Evolutionary conservation across 2,888 invertebrate species (phyloP), one percentile per base, ranked within the genome.

Genomic region (Brachyptera risi): DNA sequence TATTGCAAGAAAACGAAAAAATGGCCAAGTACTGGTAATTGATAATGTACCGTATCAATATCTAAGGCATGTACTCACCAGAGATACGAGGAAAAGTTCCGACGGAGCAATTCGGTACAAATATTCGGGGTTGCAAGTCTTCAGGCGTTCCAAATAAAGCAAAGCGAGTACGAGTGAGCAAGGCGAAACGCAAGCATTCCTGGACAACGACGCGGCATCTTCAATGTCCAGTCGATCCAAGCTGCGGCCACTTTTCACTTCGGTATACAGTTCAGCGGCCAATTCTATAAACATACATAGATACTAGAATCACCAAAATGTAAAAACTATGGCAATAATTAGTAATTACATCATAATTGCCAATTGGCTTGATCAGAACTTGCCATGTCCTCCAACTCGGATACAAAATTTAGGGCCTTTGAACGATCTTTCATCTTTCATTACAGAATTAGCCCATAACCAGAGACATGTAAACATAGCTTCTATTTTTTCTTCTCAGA

Each of bases 121-220:
- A 76, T 95, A 96, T 67, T 88, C 86, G 0, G 91, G 88, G 78
- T 93, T 90, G 69, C 83, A 81, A 64, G 81, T 80, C 73, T 90
- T 87, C 59, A 98, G 82, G 66, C 96, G 84, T 78, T 97, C 96
- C 69, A 97, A 81, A 77, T 98, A 98, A 47, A 97, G 82, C 71
- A 98, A 80, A 26, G 97, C 96, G 70, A 97, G 83, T 68, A 97
- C 90, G 59, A 98, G 82, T 13, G 96, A 92, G 73, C 94, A 94
- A 0, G 97, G 96, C 7, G 94, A 92, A 66, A 93, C 88, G 74
- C 88, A 90, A 4, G 94, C 90, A 70, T 86, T 84, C 71, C 88
- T 83, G 60, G 85, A 86, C 65, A 92, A 83, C 71, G 83, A 81
- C 50, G 90, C 88, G 65, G 91, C 90, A 69, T 87, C 86, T 69